These are phyloP conservation scores for Myotis planiceps DNA, from an alignment of 2,797 vertebrate species.

Conservation along the genomic window DNA sequence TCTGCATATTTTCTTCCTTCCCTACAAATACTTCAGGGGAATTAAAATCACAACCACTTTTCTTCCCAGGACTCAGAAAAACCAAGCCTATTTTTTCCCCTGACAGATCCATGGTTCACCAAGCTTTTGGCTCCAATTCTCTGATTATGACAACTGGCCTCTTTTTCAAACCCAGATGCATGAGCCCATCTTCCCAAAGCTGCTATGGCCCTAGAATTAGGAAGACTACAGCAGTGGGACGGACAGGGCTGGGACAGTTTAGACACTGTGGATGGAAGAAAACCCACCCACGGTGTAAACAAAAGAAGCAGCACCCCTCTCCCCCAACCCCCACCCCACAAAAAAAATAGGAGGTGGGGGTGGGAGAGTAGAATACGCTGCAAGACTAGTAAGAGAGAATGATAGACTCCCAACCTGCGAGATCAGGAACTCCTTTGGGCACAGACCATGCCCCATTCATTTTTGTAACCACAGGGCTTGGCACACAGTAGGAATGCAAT, in stretches of 20 bases:
- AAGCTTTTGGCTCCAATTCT: not conserved
- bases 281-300: not conserved
- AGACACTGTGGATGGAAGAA: not conserved
- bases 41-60: slow-evolving; percentile 42
- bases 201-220: not conserved
- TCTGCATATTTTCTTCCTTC: slow-evolving; percentile 40
- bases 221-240: not conserved
- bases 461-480: slow-evolving; percentile 56
- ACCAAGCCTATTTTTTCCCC: not conserved
- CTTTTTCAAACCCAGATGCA: not conserved
- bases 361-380: not conserved
- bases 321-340: not conserved
- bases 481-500: slow-evolving; percentile 66
- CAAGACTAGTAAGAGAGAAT: not conserved
- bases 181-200: not conserved
- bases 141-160: slow-evolving; percentile 4
- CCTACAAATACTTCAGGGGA: not conserved
- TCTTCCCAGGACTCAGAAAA: slow-evolving; percentile 48
- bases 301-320: not conserved
- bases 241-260: not conserved
- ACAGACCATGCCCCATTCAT: slow-evolving; percentile 16
- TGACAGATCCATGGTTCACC: not conserved
- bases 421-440: slow-evolving; percentile 14
- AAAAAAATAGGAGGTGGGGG: too few relatives aligned
- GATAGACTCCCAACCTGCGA: not conserved